Evolutionary conservation across 2,113 vertebrate species (phyloP), one percentile per base, ranked within the genome.

Genomic region (Alethe diademata): DNA sequence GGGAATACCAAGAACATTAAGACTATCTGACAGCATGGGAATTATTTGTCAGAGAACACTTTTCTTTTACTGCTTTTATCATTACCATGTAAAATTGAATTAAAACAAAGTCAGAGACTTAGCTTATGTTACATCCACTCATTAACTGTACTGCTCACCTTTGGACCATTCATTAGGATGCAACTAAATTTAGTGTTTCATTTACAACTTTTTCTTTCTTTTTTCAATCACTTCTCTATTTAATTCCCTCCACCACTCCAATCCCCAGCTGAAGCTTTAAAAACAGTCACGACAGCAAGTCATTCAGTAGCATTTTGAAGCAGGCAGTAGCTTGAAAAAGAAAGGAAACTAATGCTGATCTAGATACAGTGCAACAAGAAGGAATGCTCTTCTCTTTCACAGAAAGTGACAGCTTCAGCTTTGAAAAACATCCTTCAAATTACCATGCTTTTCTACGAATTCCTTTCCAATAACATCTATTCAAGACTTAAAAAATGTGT

Each of bases 1-100:
- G 33, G 85, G 82, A 88, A 94, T 74, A 92, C 58, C 35, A 75
- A 90, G 67, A 86, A 86, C 60, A 78, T 80, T 80, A 93, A 42
- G 56, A 83, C 10, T 70, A 74, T 43, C 38, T 79, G 78, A 90
- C 67, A 94, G 56, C 72, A 88, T 14, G 54, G 72, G 75, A 94
- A 91, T 92, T 80, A 90, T 74, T 91, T 93, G 69, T 54, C 51
- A 88, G 33, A 75, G 47, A 71, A 88, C n/a, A 70, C 35, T 86
- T 73, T 35, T 31, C 35, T 83, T 83, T 78, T 64, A 90, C 33
- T 78, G 47, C 11, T n/a, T 90, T 76, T 58, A 88, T 45, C 60
- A 80, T 47, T 64, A 71, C 28, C 22, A 36, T 45, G 43, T 84
- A 84, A 88, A 93, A 88, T 78, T 78, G 73, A 95, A 94, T 83